Evolutionary conservation across 1,140 invertebrate genomes (phyloP).

Genomic region (Callitettix versicolor): DNA sequence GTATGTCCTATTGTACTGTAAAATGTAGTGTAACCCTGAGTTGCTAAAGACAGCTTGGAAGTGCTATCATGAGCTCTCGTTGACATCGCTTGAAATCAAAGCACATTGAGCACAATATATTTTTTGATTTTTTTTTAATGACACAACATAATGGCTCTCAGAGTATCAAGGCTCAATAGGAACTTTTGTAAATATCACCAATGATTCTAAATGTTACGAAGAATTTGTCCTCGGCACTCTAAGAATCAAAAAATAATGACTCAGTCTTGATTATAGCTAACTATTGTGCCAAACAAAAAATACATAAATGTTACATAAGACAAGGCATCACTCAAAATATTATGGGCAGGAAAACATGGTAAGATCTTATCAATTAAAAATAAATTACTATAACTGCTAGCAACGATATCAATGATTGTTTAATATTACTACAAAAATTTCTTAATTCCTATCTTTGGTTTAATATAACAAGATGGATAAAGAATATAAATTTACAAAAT

Average conservation of each 20-base stretch:
- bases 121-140: no score
- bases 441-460: no score
- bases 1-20: conserved; percentile 22
- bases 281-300: conserved; percentile 12
- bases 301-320: conserved; percentile 9
- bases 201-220: conserved; percentile 20
- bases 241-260: conserved; percentile 17
- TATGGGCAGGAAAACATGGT: no score
- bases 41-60: conserved; percentile 20
- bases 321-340: conserved; percentile 13
- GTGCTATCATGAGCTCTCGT: conserved; percentile 3
- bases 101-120: conserved; percentile 13
- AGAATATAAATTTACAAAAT: no score
- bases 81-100: conserved; percentile 2
- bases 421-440: no score
- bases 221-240: conserved; percentile 16
- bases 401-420: no score
- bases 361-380: no score
- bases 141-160: conserved; percentile 23
- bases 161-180: conserved; percentile 27
- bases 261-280: conserved; percentile 14
- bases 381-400: no score
- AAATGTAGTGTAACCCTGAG: conserved; percentile 20
- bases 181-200: conserved; percentile 27
- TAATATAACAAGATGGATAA: no score